Base-by-base conservation (phyloP, 2,797 vertebrate species). In the Sitta carolinensis region DNA sequence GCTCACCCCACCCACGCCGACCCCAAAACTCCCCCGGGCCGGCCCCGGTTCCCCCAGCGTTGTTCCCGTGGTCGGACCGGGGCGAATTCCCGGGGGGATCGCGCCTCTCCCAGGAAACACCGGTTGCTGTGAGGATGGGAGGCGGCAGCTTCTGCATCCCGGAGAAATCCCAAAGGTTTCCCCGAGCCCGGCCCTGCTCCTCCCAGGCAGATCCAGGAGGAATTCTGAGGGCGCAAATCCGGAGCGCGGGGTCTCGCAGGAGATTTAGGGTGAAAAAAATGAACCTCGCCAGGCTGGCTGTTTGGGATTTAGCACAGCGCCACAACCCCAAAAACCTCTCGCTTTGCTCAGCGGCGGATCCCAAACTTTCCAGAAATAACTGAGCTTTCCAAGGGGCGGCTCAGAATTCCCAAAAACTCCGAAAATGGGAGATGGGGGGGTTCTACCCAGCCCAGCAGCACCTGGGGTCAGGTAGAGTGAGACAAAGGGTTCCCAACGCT, bases 121-220 rank as follows among this genome's bases (percentile, higher is more conserved):
- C 59, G 45, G 95, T 85, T 91, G 94, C 94, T 92, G 79, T 45
- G 50, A 90, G 85, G 50, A 17, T 8, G 75, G 72, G 78, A 92
- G 50, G 78, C 75, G 25, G 89, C 90, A 87, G 82, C 40, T 40
- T 22, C 84, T 15, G 7, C 66, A 36, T 17, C 57, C 5, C 0
- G n/a, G 85, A 87, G 55, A 30, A 45, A 22, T 27, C 73, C 45
- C 55, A 5, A 42, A 26, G 63, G 20, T 91, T 50, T 8, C 13
- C 36, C 48, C 13, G 0, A 52, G 75, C 57, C 23, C 4, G 0
- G 64, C 82, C 57, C 45, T 27, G 10, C 19, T 67, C 30, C 36
- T 52, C 36, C 32, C 79, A 22, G 34, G 20, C 9, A 3, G 0
- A 13, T 5, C 69, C 32, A 0, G 13, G 3, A n/a, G 25, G 21